Evolutionary conservation across 2,888 invertebrate genomes (phyloP), one percentile per base, ranked within the genome.

Genomic region (Spialia ferax): DNA sequence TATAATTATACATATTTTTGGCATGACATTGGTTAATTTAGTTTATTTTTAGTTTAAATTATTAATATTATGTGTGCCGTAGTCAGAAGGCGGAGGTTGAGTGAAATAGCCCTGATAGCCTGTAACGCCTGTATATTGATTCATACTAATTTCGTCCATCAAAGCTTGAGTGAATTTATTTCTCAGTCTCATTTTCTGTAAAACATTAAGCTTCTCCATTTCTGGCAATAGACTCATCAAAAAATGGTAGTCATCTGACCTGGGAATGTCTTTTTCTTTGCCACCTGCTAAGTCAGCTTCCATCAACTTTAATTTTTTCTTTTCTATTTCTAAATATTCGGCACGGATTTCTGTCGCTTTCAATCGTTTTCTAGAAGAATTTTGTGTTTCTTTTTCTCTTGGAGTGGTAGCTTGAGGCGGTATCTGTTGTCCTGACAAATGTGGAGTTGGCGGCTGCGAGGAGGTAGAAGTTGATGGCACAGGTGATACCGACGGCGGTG

Each of bases 111-210:
- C 32, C 8, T 32, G 32, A 42, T n/a, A 42, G 42, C 42, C 42
- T 42, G 42, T 7, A 42, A n/a, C n/a, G n/a, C n/a, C n/a, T n/a
- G n/a, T n/a, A n/a, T 42, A 32, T 42, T 8, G 42, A 42, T 42
- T 42, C 3, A 42, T 7, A 13, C 54, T 66, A 60, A 70, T 69
- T 69, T 70, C 71, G 10, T 71, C 70, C 64, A 71, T 66, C 50
- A 70, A 57, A 67, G 67, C 71, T 69, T 70, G 71, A 63, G 55
- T 71, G 54, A 71, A 63, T 62, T 71, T 71, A 42, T 63, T 69
- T 55, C 70, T 60, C 23, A 70, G 61, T 69, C 69, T 70, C 60
- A 69, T 70, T 70, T 70, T 71, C 55, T 70, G 69, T 56, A 70
- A 55, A 61, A 62, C 54, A 13, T 57, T 66, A 54, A 71, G 32